Percentiles rank a stretch among this genome's conserved stretches.
These are phyloP conservation scores for Pterois miles DNA, from an alignment of 2,797 vertebrate genomes.

Conservation along the genomic window DNA sequence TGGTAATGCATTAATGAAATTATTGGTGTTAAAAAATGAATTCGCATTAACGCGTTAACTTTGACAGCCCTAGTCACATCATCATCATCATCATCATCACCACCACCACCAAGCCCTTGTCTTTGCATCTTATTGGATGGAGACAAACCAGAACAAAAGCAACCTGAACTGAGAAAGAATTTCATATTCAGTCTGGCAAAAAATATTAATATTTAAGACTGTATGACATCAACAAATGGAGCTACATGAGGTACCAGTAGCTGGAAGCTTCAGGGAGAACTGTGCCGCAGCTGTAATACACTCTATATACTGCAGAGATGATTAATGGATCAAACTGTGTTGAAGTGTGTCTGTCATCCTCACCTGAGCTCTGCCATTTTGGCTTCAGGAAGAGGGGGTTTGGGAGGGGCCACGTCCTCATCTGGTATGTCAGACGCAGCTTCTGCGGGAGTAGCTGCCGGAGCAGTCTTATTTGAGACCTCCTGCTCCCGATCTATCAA, in stretches of 20 bases:
- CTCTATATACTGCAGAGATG: not conserved
- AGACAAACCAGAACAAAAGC: no score
- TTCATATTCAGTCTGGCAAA: not conserved
- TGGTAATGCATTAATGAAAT: no score
- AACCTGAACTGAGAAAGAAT: not conserved
- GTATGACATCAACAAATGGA: not conserved
- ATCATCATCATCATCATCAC: no score
- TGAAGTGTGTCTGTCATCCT: constrained; percentile 7
- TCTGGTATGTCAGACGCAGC: constrained; percentile 84
- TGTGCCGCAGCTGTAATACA: not conserved
- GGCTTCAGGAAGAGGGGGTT: constrained; percentile 94
- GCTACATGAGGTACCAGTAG: not conserved
- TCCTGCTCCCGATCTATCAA: constrained; percentile 90
- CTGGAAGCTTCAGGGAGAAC: not conserved
- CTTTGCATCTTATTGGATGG: no score
- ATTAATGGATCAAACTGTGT: not conserved
- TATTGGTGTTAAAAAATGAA: no score
- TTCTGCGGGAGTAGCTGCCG: constrained; percentile 79
- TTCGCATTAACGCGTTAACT: no score
- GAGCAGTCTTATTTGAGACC: constrained; percentile 87
- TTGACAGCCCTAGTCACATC: no score
- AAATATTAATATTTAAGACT: not conserved
- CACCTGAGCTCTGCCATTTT: constrained; percentile 96
- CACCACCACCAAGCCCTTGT: no score
- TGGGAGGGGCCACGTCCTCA: constrained; percentile 93